Percentiles rank a stretch among this genome's conserved stretches.
Evolutionary conservation across 2,888 invertebrate species (phyloP).

Genomic region (Agrochola circellaris): DNA sequence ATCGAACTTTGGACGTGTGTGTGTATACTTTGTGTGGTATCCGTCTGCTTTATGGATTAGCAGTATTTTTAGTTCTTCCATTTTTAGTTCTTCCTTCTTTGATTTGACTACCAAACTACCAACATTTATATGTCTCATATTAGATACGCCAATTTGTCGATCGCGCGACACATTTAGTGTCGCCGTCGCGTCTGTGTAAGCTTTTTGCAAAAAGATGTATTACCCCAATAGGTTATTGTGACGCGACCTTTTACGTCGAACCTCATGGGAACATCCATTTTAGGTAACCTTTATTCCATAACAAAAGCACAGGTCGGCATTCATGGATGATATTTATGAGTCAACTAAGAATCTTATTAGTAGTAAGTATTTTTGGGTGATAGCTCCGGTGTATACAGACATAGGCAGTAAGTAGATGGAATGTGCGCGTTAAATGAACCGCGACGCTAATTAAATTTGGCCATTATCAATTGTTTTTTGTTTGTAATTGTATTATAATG

Average conservation of each 20-base stretch:
- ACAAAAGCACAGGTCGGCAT: conserved; percentile 75
- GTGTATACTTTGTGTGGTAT: conserved; percentile 70
- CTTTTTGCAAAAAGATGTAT: conserved; percentile 79
- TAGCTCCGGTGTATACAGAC: conserved; percentile 53
- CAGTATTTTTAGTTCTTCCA: conserved; percentile 31
- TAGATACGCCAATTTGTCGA: conserved; percentile 46
- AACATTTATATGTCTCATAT: conserved; percentile 37
- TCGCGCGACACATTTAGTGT: conserved; percentile 44
- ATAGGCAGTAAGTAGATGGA: conserved; percentile 34
- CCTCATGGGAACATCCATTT: conserved; percentile 79
- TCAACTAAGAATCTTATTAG: conserved; percentile 55
- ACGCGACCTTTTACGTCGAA: conserved; percentile 81
- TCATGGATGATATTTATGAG: conserved; percentile 75
- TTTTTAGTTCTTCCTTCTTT: conserved; percentile 30
- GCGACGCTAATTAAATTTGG: conserved; percentile 50
- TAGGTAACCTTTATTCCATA: conserved; percentile 72
- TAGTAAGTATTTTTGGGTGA: conserved; percentile 41
- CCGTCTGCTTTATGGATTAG: conserved; percentile 51
- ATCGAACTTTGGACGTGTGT: conserved; percentile 75
- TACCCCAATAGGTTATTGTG: conserved; percentile 82
- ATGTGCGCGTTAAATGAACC: conserved; percentile 58
- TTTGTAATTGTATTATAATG: conserved; percentile 63
- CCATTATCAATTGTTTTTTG: conserved; percentile 64
- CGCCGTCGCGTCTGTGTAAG: conserved; percentile 74
- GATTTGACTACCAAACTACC: background rate